Conservation (phyloP, 2,888 invertebrate species). For the Thera obeliscata region DNA sequence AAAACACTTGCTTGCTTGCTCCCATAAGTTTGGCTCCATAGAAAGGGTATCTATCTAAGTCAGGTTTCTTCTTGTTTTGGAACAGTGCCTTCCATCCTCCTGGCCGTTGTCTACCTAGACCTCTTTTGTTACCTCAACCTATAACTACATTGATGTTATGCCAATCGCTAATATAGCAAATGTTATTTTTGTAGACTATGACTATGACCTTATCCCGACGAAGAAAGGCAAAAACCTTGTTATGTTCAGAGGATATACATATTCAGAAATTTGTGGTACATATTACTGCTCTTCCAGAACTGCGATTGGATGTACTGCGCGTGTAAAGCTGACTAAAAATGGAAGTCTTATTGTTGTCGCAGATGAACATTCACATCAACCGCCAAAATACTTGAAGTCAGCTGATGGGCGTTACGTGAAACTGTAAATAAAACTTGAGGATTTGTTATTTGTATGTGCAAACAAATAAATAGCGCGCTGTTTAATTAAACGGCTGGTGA, state of each 20-base stretch:
- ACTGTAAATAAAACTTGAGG: too few relatives aligned
- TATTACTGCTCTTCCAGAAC: conserved; percentile 24
- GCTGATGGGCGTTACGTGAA: background rate
- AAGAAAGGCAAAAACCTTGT: conserved; percentile 45
- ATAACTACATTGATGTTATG: background rate
- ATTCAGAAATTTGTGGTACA: conserved; percentile 21
- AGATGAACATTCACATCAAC: conserved; percentile 8
- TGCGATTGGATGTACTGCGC: conserved; percentile 3
- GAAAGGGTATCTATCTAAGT: too few relatives aligned
- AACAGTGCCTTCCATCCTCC: too few relatives aligned
- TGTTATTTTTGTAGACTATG: conserved; percentile 32
- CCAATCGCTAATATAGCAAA: background rate
- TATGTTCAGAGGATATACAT: conserved; percentile 49
- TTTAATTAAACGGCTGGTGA: too few relatives aligned
- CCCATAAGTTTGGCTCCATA: too few relatives aligned
- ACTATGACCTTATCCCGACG: conserved; percentile 45
- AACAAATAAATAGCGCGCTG: too few relatives aligned
- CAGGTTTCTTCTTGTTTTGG: too few relatives aligned
- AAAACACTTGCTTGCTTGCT: too few relatives aligned
- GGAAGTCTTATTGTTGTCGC: background rate
- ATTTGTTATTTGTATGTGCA: background rate
- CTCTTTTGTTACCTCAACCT: background rate
- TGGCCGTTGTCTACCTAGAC: too few relatives aligned
- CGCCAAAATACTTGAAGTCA: conserved; percentile 9
- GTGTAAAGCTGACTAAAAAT: conserved; percentile 14